These are phyloP conservation scores for Cairina moschata DNA, from an alignment of 2,113 vertebrate species.

Conservation along the genomic window DNA sequence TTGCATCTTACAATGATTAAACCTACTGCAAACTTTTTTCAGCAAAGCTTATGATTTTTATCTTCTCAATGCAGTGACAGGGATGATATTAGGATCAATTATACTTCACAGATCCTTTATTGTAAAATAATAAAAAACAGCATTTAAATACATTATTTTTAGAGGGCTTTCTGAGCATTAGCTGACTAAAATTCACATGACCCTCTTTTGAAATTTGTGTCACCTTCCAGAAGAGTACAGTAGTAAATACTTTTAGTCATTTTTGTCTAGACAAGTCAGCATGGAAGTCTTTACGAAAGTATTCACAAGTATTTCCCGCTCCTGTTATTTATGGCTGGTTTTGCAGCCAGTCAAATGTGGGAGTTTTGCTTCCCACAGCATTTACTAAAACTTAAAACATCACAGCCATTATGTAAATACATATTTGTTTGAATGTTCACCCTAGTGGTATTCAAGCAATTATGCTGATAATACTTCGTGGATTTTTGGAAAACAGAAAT, in stretches of 20 bases:
- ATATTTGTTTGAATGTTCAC: background rate
- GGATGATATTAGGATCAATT: background rate
- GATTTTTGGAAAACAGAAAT: slow-evolving; percentile 9
- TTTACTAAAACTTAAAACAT: background rate
- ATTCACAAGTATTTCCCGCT: background rate
- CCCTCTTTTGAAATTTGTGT: background rate
- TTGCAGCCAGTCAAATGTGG: background rate
- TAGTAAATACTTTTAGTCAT: background rate
- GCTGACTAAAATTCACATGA: background rate
- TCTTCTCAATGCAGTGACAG: background rate
- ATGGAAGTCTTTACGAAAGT: background rate
- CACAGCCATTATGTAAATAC: background rate
- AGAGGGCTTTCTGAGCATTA: background rate
- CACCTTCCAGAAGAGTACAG: background rate
- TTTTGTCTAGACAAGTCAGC: background rate
- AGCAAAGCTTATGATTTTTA: background rate
- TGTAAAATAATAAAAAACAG: background rate
- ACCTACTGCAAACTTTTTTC: background rate
- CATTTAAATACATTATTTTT: background rate
- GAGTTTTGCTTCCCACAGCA: background rate
- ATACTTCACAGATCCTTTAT: background rate
- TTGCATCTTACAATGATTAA: background rate
- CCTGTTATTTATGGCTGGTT: background rate
- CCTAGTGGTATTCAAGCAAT: background rate
- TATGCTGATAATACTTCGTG: background rate